phyloP scores from a whole-genome alignment of 2,113 vertebrate species.

The Epinephelus fuscoguttatus region DNA sequence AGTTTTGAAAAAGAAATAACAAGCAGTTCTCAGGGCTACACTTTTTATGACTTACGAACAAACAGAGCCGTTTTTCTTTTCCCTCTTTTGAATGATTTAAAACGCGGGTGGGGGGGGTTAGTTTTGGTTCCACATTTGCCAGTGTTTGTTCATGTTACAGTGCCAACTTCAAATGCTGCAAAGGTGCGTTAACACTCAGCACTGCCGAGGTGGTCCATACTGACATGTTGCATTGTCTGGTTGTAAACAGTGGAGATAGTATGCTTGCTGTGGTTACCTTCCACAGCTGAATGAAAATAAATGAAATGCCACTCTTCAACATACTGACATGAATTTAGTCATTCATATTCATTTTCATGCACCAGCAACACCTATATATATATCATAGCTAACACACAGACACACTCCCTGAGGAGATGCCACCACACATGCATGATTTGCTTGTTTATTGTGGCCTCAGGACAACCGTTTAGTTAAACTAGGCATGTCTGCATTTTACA shows the following conservation, averaged over 20 bases:
- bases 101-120: neutral
- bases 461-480: conserved; percentile 33
- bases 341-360: conserved; percentile 65
- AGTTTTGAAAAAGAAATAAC: conserved; percentile 33
- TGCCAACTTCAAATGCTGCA: neutral
- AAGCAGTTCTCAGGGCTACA: conserved; percentile 19
- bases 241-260: neutral
- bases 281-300: conserved; percentile 24
- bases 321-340: conserved; percentile 38
- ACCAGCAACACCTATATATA: neutral
- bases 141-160: neutral
- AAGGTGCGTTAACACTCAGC: neutral
- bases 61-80: neutral
- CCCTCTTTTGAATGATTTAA: conserved; percentile 9
- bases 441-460: conserved; percentile 37
- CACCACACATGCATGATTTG: conserved; percentile 41
- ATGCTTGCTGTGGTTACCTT: conserved; percentile 6
- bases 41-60: conserved; percentile 16
- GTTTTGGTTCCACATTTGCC: neutral
- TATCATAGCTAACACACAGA: conserved; percentile 37
- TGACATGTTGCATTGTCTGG: conserved; percentile 6
- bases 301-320: conserved; percentile 15
- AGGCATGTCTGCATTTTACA: conserved; percentile 31
- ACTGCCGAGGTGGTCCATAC: neutral
- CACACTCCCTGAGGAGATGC: conserved; percentile 19